A percentile compares a stretch with the other conserved stretches of the same genome.
phyloP scores from a whole-genome alignment of 2,888 invertebrate species.

The Epinotia bilunana region DNA sequence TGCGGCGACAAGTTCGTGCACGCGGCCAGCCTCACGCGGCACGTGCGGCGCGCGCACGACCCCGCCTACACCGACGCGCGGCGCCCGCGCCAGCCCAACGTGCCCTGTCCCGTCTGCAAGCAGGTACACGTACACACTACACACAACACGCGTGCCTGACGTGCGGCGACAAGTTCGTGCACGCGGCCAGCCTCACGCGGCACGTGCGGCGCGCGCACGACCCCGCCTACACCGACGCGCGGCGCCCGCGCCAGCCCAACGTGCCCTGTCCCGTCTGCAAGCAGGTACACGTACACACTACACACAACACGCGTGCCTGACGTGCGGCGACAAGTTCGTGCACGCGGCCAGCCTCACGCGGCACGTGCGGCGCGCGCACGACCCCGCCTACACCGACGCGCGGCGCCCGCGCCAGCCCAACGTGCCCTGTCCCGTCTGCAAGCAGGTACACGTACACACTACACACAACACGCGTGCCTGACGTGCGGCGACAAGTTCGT shows the following conservation, averaged over 20 bases:
- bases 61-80: conserved; percentile 88
- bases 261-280: conserved; percentile 90
- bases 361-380: no score
- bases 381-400: no score
- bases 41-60: conserved; percentile 92
- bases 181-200: conserved; percentile 90
- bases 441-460: no score
- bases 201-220: conserved; percentile 93
- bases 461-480: no score
- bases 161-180: conserved; percentile 94
- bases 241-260: conserved; percentile 85
- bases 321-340: conserved; percentile 89
- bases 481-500: no score
- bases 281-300: conserved; percentile 58
- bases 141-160: conserved; percentile 88
- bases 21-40: conserved; percentile 91
- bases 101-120: conserved; percentile 89
- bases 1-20: conserved; percentile 95
- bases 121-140: neutral
- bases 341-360: no score
- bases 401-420: no score
- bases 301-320: conserved; percentile 81
- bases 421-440: no score
- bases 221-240: conserved; percentile 88
- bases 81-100: conserved; percentile 86